A percentile compares a stretch with the other conserved stretches of the same genome.
Conservation (phyloP, 2,113 vertebrate species). For the Urocolius indicus region DNA sequence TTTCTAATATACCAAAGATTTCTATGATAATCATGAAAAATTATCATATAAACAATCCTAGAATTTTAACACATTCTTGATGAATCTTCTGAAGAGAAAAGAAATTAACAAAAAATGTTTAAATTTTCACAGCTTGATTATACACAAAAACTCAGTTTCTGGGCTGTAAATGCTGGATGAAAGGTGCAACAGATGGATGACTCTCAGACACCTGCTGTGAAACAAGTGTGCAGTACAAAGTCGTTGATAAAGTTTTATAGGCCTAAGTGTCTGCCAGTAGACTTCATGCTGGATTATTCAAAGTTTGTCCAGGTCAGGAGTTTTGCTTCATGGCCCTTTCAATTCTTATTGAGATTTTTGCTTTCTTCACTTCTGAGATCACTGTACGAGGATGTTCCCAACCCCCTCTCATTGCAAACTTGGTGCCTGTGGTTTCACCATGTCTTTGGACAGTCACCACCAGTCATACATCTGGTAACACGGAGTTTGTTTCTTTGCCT, state of each 20-base stretch:
- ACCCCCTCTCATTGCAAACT: neutral
- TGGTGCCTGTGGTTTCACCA: rapidly evolving
- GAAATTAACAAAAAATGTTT: neutral
- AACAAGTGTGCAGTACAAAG: neutral
- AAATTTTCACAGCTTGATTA: neutral
- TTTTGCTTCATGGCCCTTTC: neutral
- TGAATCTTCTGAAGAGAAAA: neutral
- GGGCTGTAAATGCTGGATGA: neutral
- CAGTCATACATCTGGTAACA: neutral
- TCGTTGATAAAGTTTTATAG: neutral
- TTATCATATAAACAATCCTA: neutral
- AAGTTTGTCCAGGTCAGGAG: neutral
- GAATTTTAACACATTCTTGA: neutral
- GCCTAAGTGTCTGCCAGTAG: neutral
- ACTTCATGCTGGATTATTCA: neutral
- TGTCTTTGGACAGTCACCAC: neutral
- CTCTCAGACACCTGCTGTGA: neutral
- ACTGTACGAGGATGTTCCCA: neutral
- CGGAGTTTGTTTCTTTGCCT: neutral
- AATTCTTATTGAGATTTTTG: neutral
- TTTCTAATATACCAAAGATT: neutral
- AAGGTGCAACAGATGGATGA: neutral
- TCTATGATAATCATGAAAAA: neutral
- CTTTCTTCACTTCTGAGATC: neutral
- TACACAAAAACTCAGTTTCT: neutral